Conservation (phyloP, 2,797 vertebrate genomes). For the Atherinosoma microstoma region DNA sequence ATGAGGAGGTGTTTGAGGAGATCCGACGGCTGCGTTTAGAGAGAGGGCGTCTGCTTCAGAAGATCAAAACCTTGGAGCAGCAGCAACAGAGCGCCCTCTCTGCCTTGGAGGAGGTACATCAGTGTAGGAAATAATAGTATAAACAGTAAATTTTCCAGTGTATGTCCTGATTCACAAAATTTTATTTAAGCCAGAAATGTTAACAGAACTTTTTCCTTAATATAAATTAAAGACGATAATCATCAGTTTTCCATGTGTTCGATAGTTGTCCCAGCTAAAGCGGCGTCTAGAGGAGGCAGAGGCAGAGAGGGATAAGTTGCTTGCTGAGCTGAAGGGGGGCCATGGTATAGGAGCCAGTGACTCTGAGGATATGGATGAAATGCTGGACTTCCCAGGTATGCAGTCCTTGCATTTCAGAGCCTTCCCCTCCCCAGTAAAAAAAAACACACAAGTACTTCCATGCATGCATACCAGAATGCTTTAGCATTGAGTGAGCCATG, state of each 20-base stretch:
- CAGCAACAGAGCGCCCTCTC: conserved; percentile 84
- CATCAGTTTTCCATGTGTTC: not conserved
- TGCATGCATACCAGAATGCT: not conserved
- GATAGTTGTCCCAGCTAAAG: conserved; percentile 84
- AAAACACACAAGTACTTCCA: not conserved
- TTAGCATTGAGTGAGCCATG: not conserved
- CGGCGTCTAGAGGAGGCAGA: conserved; percentile 80
- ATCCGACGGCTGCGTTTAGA: conserved; percentile 91
- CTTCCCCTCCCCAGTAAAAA: not conserved
- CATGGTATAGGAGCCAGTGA: conserved; percentile 76
- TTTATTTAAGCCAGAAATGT: not conserved
- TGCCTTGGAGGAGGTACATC: conserved; percentile 75
- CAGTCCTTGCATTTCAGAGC: not conserved
- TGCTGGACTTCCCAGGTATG: conserved; percentile 89
- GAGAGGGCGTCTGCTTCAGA: conserved; percentile 91
- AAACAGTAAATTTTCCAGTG: not conserved
- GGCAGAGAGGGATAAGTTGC: conserved; percentile 87
- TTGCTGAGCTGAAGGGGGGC: conserved; percentile 84
- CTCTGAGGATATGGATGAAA: conserved; percentile 89
- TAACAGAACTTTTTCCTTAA: not conserved
- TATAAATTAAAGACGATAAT: conserved; percentile 27
- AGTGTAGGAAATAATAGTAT: not conserved
- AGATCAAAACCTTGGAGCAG: conserved; percentile 91
- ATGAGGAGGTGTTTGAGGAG: conserved; percentile 93
- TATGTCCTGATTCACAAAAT: fast-evolving